A percentile compares a stretch with the other conserved stretches of the same genome.
phyloP scores from a whole-genome alignment of 2,113 vertebrate genomes.

The Xiphophorus maculatus region DNA sequence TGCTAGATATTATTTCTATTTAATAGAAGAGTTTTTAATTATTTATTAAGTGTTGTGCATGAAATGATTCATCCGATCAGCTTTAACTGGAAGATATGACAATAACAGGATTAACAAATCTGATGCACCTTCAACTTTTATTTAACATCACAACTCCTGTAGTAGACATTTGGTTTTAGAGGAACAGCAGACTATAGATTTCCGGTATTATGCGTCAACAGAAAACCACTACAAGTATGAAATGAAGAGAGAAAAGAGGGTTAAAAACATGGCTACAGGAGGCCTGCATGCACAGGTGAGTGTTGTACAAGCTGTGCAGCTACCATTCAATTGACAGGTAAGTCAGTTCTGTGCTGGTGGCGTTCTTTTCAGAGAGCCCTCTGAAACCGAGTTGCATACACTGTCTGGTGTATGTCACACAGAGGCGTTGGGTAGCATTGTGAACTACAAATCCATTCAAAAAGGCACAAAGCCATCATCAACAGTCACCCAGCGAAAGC shows the following conservation, averaged over 20 bases:
- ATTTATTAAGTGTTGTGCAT: slow-evolving; percentile 13
- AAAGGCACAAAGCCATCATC: slow-evolving; percentile 78
- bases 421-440: slow-evolving; percentile 63
- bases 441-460: slow-evolving; percentile 69
- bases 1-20: not conserved
- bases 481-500: slow-evolving; percentile 73
- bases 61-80: slow-evolving; percentile 24
- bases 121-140: slow-evolving; percentile 79
- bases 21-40: not conserved
- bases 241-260: slow-evolving; percentile 68
- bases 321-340: slow-evolving; percentile 49
- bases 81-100: slow-evolving; percentile 59
- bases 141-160: slow-evolving; percentile 78
- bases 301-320: slow-evolving; percentile 65
- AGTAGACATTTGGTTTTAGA: slow-evolving; percentile 74
- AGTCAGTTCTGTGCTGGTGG: slow-evolving; percentile 53
- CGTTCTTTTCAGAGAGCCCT: slow-evolving; percentile 49
- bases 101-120: slow-evolving; percentile 58
- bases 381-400: slow-evolving; percentile 51
- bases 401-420: slow-evolving; percentile 55
- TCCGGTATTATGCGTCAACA: slow-evolving; percentile 67
- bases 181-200: slow-evolving; percentile 71
- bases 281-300: slow-evolving; percentile 76
- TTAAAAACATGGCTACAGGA: slow-evolving; percentile 75
- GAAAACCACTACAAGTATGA: slow-evolving; percentile 75